These are phyloP conservation scores for Pseudomyrmex concolor DNA, from an alignment of 1,140 invertebrate genomes.

Conservation along the genomic window DNA sequence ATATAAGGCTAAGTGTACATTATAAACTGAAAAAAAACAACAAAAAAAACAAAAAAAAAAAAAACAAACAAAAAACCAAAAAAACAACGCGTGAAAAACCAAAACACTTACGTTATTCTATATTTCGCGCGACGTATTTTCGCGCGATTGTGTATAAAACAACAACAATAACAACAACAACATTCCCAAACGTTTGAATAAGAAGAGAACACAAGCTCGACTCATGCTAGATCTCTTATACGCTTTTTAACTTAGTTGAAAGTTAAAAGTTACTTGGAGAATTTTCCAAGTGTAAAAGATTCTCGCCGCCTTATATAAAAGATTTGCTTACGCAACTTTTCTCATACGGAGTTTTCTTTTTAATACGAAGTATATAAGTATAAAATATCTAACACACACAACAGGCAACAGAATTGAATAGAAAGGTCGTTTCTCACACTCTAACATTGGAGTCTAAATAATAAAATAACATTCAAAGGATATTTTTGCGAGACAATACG, in stretches of 20 bases:
- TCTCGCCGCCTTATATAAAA: constrained; percentile 44
- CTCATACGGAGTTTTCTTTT: constrained; percentile 40
- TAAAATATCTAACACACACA: constrained; percentile 6
- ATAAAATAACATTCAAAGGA: not conserved
- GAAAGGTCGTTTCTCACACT: constrained; percentile 8
- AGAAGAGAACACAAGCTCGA: constrained; percentile 28
- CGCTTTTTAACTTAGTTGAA: constrained; percentile 51
- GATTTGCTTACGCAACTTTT: constrained; percentile 51
- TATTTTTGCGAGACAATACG: constrained; percentile 36
- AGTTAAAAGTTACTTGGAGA: constrained; percentile 50
- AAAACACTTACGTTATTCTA: not conserved
- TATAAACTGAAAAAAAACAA: constrained; percentile 8
- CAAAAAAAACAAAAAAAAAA: not conserved
- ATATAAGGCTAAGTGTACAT: constrained; percentile 45
- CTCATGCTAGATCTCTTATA: constrained; percentile 17
- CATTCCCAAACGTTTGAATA: constrained; percentile 21
- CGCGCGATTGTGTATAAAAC: constrained; percentile 26
- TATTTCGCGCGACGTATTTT: not conserved
- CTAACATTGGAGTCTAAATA: no score
- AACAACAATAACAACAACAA: not conserved
- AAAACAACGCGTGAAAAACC: no score
- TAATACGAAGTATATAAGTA: constrained; percentile 45
- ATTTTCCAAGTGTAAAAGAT: constrained; percentile 42
- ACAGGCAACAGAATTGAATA: constrained; percentile 50
- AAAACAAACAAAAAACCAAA: not conserved